A percentile compares a stretch with the other conserved stretches of the same genome.
These are phyloP conservation scores for Apis laboriosa DNA, from an alignment of 1,140 invertebrate species.

Conservation along the genomic window DNA sequence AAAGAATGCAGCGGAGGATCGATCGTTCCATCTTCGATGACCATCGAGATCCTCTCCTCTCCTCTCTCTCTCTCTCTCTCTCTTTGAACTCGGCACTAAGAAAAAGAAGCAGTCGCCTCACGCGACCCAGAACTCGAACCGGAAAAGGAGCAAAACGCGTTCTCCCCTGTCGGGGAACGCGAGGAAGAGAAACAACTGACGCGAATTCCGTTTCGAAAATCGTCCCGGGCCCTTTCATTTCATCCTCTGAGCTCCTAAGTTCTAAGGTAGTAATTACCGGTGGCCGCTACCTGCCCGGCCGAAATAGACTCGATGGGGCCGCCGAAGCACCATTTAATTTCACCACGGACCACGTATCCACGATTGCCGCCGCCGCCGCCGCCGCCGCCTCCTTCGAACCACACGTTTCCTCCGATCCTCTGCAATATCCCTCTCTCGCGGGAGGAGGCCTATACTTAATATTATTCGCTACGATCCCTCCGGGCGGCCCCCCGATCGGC, in stretches of 20 bases:
- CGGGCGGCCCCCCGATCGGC: slow-evolving; percentile 67
- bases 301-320: slow-evolving; percentile 71
- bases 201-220: slow-evolving; percentile 70
- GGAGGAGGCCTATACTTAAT: slow-evolving; percentile 78
- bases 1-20: not conserved
- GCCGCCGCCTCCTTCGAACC: not conserved
- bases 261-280: slow-evolving; percentile 79
- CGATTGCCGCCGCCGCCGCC: not conserved
- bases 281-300: slow-evolving; percentile 79
- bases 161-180: not conserved
- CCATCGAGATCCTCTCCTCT: not conserved
- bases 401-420: slow-evolving; percentile 46
- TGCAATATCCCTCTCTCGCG: slow-evolving; percentile 65
- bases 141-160: slow-evolving; percentile 41
- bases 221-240: slow-evolving; percentile 68
- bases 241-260: slow-evolving; percentile 71
- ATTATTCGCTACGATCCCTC: slow-evolving; percentile 76
- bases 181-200: slow-evolving; percentile 43
- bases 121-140: slow-evolving; percentile 38
- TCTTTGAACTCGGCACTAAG: too few species aligned
- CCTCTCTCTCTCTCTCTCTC: too few species aligned
- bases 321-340: slow-evolving; percentile 79
- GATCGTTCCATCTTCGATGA: slow-evolving; percentile 24
- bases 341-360: slow-evolving; percentile 65
- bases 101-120: slow-evolving; percentile 34